A percentile compares a stretch with the other conserved stretches of the same genome.
Conservation (phyloP, 2,797 vertebrate species). For the Pyrocephalus nanus region DNA sequence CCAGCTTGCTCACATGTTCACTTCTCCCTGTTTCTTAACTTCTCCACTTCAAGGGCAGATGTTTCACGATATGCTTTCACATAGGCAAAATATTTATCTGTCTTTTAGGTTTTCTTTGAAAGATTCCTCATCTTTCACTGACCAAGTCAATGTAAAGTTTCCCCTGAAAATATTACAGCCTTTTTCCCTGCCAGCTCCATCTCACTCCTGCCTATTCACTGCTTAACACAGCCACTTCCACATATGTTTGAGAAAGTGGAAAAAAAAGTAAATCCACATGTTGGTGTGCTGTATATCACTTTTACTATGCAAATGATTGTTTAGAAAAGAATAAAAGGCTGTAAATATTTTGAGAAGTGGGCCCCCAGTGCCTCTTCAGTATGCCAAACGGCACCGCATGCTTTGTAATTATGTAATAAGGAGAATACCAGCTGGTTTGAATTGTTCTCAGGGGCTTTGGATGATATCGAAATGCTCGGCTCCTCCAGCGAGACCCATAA, state of each 20-base stretch:
- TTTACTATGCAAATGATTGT: conserved; percentile 81
- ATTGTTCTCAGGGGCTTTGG: conserved; percentile 73
- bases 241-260: conserved; percentile 46
- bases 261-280: conserved; percentile 54
- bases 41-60: not conserved
- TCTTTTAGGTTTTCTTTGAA: not conserved
- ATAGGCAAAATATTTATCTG: not conserved
- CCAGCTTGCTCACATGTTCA: not conserved
- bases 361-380: conserved; percentile 78
- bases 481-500: conserved; percentile 71
- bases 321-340: conserved; percentile 80
- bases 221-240: conserved; percentile 46
- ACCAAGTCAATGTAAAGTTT: not conserved
- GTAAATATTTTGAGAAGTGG: conserved; percentile 84
- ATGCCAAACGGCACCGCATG: conserved; percentile 69
- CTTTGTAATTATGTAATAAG: conserved; percentile 79
- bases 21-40: not conserved
- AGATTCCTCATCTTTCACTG: not conserved
- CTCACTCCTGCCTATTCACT: conserved; percentile 31
- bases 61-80: not conserved
- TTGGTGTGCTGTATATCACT: conserved; percentile 66
- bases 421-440: conserved; percentile 79
- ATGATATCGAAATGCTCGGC: conserved; percentile 68
- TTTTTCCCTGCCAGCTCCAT: not conserved
- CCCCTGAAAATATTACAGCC: not conserved